Percentiles rank a stretch among this genome's conserved stretches.
These are phyloP conservation scores for Apomyelois bistriatella DNA, from an alignment of 2,888 invertebrate genomes.

Conservation along the genomic window DNA sequence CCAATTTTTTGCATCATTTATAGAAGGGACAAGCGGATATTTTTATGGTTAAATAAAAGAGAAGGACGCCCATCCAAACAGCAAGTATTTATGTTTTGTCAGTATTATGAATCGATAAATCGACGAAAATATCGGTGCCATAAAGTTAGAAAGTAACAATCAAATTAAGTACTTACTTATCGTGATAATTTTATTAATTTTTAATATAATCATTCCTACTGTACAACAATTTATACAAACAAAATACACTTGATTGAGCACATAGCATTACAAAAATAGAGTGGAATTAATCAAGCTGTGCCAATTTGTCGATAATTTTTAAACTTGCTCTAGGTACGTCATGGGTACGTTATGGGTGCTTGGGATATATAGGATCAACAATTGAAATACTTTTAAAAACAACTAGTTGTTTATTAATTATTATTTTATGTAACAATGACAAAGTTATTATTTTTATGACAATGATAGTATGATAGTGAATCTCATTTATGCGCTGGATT, in stretches of 20 bases:
- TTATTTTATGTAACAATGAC: no score
- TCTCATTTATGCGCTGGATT: no score
- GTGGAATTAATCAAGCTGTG: background rate
- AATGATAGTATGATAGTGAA: no score
- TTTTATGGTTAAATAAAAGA: no score
- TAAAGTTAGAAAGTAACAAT: slow-evolving; percentile 27
- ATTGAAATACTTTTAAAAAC: no score
- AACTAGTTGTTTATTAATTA: no score
- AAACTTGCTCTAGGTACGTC: background rate
- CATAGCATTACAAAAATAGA: background rate
- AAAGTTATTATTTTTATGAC: no score
- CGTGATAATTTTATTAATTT: background rate
- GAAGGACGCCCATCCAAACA: no score
- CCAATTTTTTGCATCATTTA: no score
- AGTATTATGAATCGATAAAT: slow-evolving; percentile 48
- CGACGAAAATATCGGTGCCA: slow-evolving; percentile 48
- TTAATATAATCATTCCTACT: background rate
- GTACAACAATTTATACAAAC: background rate
- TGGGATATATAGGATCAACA: no score
- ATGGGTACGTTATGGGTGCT: background rate
- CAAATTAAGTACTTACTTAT: background rate
- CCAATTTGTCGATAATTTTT: background rate
- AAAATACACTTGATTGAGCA: background rate
- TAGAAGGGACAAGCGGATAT: no score
- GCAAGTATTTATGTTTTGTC: slow-evolving; percentile 24